Percentiles rank a stretch among this genome's conserved stretches.
These are phyloP conservation scores for Eristalinus sepulchralis DNA, from an alignment of 2,888 invertebrate genomes.

Conservation along the genomic window DNA sequence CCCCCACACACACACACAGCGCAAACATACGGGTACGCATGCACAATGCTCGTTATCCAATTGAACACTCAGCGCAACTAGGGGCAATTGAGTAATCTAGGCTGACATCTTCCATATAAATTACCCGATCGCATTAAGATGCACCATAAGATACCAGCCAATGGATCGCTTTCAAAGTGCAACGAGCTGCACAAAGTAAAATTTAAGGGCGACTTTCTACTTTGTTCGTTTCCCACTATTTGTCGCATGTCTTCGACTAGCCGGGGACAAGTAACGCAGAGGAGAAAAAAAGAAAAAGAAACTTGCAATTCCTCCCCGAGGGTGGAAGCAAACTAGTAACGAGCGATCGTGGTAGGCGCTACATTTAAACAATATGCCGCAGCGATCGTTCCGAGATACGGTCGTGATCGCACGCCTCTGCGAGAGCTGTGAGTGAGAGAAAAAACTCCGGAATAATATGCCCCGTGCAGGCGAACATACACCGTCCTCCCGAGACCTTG, in stretches of 20 bases:
- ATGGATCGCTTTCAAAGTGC: slow-evolving; percentile 50
- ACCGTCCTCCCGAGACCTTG: slow-evolving; percentile 25
- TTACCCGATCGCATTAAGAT: slow-evolving; percentile 75
- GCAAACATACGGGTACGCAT: slow-evolving; percentile 12
- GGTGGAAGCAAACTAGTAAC: slow-evolving; percentile 65
- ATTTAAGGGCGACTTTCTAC: slow-evolving; percentile 67
- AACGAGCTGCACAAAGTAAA: slow-evolving; percentile 32
- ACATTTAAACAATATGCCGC: slow-evolving; percentile 68
- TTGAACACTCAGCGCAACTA: slow-evolving; percentile 45
- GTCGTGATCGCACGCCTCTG: slow-evolving; percentile 68
- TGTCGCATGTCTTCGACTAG: slow-evolving; percentile 60
- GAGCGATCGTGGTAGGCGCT: slow-evolving; percentile 67
- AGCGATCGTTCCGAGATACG: slow-evolving; percentile 60
- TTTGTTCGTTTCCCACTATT: slow-evolving; percentile 54
- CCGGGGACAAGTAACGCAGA: background rate
- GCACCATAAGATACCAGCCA: slow-evolving; percentile 66
- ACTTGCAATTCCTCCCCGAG: slow-evolving; percentile 48
- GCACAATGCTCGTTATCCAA: slow-evolving; percentile 61
- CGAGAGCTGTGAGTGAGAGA: slow-evolving; percentile 56
- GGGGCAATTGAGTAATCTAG: slow-evolving; percentile 63
- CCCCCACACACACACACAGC: background rate
- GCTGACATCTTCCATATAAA: slow-evolving; percentile 72
- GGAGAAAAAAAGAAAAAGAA: slow-evolving; percentile 7
- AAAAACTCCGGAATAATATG: slow-evolving; percentile 55
- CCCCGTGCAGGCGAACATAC: slow-evolving; percentile 14